These are phyloP conservation scores for Pelusios castaneus DNA, from an alignment of 2,113 vertebrate genomes.

Conservation along the genomic window DNA sequence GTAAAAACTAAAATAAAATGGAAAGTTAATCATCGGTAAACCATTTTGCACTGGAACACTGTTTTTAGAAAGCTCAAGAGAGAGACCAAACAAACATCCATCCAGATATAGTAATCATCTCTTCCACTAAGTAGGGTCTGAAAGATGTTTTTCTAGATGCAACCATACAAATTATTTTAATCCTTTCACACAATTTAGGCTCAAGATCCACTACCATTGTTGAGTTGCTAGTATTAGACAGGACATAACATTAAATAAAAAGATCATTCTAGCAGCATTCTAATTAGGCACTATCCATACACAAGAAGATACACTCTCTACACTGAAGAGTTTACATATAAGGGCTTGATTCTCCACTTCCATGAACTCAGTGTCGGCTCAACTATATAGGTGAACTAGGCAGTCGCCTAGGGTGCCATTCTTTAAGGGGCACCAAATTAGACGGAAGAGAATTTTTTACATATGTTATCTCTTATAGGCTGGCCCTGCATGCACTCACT, in stretches of 20 bases:
- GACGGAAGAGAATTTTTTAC: no score
- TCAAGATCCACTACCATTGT: neutral
- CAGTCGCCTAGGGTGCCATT: no score
- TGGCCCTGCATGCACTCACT: no score
- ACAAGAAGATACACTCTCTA: neutral
- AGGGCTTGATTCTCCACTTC: neutral
- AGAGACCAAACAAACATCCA: slow-evolving; percentile 48
- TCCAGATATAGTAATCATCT: slow-evolving; percentile 28
- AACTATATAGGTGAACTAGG: no score
- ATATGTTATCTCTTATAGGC: no score
- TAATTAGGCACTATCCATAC: neutral
- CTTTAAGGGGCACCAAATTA: no score
- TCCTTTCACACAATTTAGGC: neutral
- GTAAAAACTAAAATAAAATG: slow-evolving; percentile 52
- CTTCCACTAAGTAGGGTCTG: neutral
- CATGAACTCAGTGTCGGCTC: no score
- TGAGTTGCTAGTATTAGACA: neutral
- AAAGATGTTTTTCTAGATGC: slow-evolving; percentile 13
- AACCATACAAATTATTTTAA: neutral
- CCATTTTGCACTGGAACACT: slow-evolving; percentile 23
- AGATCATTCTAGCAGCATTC: neutral
- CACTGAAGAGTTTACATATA: neutral
- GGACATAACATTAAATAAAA: neutral
- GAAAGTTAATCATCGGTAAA: slow-evolving; percentile 61
- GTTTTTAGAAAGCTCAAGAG: slow-evolving; percentile 33